phyloP scores from a whole-genome alignment of 2,888 invertebrate species.

The Apotomis capreana region DNA sequence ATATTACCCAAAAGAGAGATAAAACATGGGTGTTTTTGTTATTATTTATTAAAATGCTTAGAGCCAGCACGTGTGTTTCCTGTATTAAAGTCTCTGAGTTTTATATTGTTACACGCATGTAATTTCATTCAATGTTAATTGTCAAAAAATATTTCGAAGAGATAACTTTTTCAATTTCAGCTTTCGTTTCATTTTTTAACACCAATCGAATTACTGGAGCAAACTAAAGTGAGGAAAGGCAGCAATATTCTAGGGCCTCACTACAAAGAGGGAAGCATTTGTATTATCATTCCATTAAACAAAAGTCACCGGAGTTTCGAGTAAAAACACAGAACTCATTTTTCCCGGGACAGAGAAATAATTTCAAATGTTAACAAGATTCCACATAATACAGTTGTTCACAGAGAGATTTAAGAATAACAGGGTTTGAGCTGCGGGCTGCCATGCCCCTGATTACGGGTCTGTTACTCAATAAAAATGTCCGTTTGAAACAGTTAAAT shows the following conservation, averaged over 20 bases:
- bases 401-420: constrained; percentile 81
- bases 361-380: constrained; percentile 83
- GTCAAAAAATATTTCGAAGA: constrained; percentile 10
- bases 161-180: constrained; percentile 61
- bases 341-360: constrained; percentile 79
- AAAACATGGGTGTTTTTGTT: constrained; percentile 34
- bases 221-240: constrained; percentile 79
- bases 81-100: constrained; percentile 5
- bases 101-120: background rate
- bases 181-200: constrained; percentile 70
- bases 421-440: constrained; percentile 64
- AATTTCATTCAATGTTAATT: background rate
- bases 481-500: constrained; percentile 42
- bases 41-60: constrained; percentile 10
- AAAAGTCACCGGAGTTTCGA: constrained; percentile 82
- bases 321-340: constrained; percentile 82
- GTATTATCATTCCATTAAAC: constrained; percentile 84
- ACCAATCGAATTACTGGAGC: constrained; percentile 76
- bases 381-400: constrained; percentile 80
- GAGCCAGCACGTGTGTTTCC: constrained; percentile 6
- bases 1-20: constrained; percentile 51
- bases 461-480: constrained; percentile 59
- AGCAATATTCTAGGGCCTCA: constrained; percentile 76
- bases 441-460: constrained; percentile 45
- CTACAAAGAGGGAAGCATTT: constrained; percentile 80